Evolutionary conservation across 2,888 invertebrate species (phyloP).

Genomic region (Punctoribates punctum): DNA sequence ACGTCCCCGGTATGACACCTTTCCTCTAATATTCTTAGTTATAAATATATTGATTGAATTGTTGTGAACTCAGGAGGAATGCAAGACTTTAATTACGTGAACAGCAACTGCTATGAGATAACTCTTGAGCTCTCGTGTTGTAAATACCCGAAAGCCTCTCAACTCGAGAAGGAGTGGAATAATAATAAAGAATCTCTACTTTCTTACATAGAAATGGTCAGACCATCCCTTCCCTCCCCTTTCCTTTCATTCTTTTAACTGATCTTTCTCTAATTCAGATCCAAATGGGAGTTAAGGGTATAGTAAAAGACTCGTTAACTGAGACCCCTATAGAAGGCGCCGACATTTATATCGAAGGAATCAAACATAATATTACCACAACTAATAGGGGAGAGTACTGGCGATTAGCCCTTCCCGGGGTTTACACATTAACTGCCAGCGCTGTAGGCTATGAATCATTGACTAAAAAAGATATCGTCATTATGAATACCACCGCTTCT

Average conservation of each 20-base stretch:
- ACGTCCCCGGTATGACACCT: constrained; percentile 63
- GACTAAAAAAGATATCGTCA: constrained; percentile 20
- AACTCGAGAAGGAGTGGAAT: constrained; percentile 55
- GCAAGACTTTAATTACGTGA: constrained; percentile 60
- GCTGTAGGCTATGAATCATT: constrained; percentile 60
- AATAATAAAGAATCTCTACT: constrained; percentile 57
- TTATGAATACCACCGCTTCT: constrained; percentile 19
- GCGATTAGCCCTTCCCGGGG: constrained; percentile 84
- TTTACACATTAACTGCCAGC: constrained; percentile 68
- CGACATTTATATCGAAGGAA: constrained; percentile 68
- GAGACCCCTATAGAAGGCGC: constrained; percentile 69
- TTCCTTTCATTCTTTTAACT: background rate
- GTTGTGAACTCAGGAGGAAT: constrained; percentile 55
- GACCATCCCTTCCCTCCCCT: background rate
- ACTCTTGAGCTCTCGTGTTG: constrained; percentile 59
- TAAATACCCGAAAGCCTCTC: constrained; percentile 56
- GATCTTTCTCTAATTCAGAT: constrained; percentile 52
- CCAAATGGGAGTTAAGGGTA: constrained; percentile 56
- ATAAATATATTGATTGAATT: background rate
- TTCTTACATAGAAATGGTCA: constrained; percentile 57
- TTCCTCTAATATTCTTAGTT: background rate
- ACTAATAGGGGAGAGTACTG: constrained; percentile 85
- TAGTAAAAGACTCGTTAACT: constrained; percentile 62
- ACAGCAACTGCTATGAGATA: constrained; percentile 59
- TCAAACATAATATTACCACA: constrained; percentile 72